Evolutionary conservation across 1,140 invertebrate genomes (phyloP).

Genomic region (Drosophila quadrilineata): DNA sequence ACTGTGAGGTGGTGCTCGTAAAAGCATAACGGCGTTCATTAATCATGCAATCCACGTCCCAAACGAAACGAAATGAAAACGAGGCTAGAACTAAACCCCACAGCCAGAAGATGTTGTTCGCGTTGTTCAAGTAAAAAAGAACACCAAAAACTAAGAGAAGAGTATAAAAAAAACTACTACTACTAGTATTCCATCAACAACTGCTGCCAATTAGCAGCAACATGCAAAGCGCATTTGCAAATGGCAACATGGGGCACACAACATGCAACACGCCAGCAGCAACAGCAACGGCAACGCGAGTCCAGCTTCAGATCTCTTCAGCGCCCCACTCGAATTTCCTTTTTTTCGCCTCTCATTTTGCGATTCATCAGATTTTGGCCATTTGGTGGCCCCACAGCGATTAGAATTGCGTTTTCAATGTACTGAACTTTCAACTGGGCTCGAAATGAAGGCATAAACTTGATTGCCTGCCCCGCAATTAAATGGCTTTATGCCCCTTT

Average conservation of each 20-base stretch:
- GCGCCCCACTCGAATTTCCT: no score
- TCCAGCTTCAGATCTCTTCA: no score
- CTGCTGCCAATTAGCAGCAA: slow-evolving; percentile 77
- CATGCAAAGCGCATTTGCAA: slow-evolving; percentile 77
- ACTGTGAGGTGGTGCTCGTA: slow-evolving; percentile 39
- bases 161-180: no score
- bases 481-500: slow-evolving; percentile 6
- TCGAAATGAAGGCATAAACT: slow-evolving; percentile 8
- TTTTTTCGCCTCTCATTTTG: background rate
- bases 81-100: slow-evolving; percentile 29
- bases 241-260: slow-evolving; percentile 15
- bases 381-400: slow-evolving; percentile 17
- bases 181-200: slow-evolving; percentile 69
- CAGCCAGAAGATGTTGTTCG: background rate
- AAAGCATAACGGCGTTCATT: slow-evolving; percentile 76
- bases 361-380: slow-evolving; percentile 1
- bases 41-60: slow-evolving; percentile 61
- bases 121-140: no score
- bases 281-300: background rate
- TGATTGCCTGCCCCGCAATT: slow-evolving; percentile 14
- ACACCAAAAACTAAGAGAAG: background rate
- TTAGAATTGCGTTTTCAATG: slow-evolving; percentile 4
- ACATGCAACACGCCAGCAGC: slow-evolving; percentile 7
- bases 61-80: slow-evolving; percentile 34
- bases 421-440: no score